A percentile compares a stretch with the other conserved stretches of the same genome.
phyloP scores from a whole-genome alignment of 1,140 invertebrate species.

The Galleria mellonella region DNA sequence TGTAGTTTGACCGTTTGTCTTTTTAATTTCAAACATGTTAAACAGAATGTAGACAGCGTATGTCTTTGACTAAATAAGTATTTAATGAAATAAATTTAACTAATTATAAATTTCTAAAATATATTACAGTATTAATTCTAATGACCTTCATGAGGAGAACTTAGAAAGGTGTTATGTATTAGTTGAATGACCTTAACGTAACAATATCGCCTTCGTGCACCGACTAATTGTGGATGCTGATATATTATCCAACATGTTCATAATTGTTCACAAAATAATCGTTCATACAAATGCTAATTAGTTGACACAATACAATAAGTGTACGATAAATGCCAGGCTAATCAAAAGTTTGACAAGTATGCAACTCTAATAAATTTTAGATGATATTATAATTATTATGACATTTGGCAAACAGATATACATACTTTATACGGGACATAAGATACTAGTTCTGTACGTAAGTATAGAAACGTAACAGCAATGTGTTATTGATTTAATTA shows the following conservation, averaged over 20 bases:
- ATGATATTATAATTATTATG: background rate
- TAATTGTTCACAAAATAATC: background rate
- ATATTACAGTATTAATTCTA: too few species aligned
- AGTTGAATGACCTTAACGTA: conserved; percentile 36
- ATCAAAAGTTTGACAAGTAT: conserved; percentile 1
- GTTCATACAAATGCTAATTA: conserved; percentile 15
- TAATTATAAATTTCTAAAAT: too few species aligned
- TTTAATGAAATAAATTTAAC: too few species aligned
- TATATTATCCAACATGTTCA: background rate
- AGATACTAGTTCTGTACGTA: too few species aligned
- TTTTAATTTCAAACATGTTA: too few species aligned
- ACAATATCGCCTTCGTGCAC: conserved; percentile 25
- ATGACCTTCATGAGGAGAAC: background rate
- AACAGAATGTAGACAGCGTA: too few species aligned
- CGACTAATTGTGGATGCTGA: conserved; percentile 4
- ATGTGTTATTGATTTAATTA: too few species aligned
- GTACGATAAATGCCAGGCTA: conserved; percentile 12
- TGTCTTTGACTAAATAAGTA: too few species aligned
- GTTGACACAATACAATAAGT: conserved; percentile 9
- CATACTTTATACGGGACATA: too few species aligned
- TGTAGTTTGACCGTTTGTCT: too few species aligned
- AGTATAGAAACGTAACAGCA: too few species aligned
- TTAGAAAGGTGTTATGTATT: conserved; percentile 16
- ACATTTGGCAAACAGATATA: conserved; percentile 1
- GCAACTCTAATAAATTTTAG: background rate